A percentile compares a stretch with the other conserved stretches of the same genome.
These are phyloP conservation scores for Omphaloscelis lunosa DNA, from an alignment of 2,888 invertebrate species.

Conservation along the genomic window DNA sequence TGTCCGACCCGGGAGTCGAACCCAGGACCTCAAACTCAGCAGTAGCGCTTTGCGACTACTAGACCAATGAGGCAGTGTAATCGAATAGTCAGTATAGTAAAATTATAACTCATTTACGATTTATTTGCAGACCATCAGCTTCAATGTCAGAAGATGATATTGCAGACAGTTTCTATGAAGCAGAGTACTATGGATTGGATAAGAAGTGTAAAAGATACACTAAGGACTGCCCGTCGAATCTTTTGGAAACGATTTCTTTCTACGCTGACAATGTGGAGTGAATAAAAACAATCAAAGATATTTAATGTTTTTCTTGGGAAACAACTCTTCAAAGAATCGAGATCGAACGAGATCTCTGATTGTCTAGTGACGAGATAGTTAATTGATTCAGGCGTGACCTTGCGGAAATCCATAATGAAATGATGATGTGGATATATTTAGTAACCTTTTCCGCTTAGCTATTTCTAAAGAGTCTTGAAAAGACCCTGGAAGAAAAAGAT, in stretches of 20 bases:
- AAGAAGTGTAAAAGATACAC: conserved; percentile 88
- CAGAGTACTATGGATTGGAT: conserved; percentile 89
- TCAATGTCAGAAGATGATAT: conserved; percentile 89
- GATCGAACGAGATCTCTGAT: neutral
- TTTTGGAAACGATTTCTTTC: conserved; percentile 90
- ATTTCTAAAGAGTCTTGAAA: too few relatives aligned
- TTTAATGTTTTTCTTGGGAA: neutral
- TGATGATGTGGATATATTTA: too few relatives aligned
- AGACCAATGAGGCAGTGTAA: too few relatives aligned
- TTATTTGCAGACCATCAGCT: conserved; percentile 90
- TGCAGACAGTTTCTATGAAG: conserved; percentile 89
- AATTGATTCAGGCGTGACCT: too few relatives aligned
- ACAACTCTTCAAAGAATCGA: neutral
- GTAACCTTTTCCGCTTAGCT: too few relatives aligned
- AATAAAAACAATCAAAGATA: conserved; percentile 27
- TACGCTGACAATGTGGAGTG: conserved; percentile 63
- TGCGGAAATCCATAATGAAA: too few relatives aligned
- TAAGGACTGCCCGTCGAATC: conserved; percentile 88
- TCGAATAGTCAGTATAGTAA: too few relatives aligned
- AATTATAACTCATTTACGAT: neutral
- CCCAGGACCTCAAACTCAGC: too few relatives aligned
- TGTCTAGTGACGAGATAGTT: neutral
- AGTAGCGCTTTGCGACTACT: too few relatives aligned
- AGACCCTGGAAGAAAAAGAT: too few relatives aligned
- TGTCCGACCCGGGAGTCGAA: too few relatives aligned